These are phyloP conservation scores for Megalops atlanticus DNA, from an alignment of 2,113 vertebrate genomes.

Conservation along the genomic window DNA sequence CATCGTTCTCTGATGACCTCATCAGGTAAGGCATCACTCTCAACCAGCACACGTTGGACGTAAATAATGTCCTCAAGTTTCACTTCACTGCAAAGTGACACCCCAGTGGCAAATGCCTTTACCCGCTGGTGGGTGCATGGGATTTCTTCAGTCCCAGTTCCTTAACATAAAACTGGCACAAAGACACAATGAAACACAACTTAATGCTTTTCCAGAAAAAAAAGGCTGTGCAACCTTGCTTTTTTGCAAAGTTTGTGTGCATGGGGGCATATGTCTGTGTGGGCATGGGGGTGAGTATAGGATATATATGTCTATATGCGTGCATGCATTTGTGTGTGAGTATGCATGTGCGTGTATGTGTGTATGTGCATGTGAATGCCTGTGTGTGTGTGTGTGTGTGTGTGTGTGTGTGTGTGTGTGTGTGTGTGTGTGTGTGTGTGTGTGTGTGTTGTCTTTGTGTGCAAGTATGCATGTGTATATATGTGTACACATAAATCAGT, in stretches of 20 bases:
- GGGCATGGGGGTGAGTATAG: too few relatives aligned
- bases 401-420: not conserved
- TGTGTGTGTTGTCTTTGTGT: not conserved
- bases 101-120: slow-evolving; percentile 44
- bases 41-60: slow-evolving; percentile 37
- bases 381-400: slow-evolving; percentile 13
- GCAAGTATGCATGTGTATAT: slow-evolving; percentile 18
- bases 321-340: not conserved
- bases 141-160: not conserved
- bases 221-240: not conserved
- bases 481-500: slow-evolving; percentile 20
- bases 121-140: slow-evolving; percentile 34
- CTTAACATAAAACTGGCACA: not conserved
- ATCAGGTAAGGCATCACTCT: slow-evolving; percentile 24
- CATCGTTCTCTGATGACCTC: slow-evolving; percentile 20
- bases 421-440: not conserved
- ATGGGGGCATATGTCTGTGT: slow-evolving; percentile 11
- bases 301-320: not conserved
- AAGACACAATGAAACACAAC: not conserved
- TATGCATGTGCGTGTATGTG: not conserved
- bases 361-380: slow-evolving; percentile 4
- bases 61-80: slow-evolving; percentile 46
- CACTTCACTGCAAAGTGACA: slow-evolving; percentile 44
- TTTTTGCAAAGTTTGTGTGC: not conserved
- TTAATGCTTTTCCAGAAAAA: not conserved